These are phyloP conservation scores for Ladona fulva DNA, from an alignment of 1,140 invertebrate species.

Conservation along the genomic window DNA sequence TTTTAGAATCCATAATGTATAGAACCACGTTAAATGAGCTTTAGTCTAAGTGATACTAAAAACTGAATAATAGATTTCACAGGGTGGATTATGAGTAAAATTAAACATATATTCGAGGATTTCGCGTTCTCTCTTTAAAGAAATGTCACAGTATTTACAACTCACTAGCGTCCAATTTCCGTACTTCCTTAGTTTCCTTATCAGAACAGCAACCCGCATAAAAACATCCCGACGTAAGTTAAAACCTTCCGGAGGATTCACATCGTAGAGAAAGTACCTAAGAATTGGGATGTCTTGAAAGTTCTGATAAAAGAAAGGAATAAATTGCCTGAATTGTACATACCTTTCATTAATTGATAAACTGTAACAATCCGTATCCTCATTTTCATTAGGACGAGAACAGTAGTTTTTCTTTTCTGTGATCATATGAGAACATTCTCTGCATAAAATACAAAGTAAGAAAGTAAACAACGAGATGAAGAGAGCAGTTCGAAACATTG, in stretches of 20 bases:
- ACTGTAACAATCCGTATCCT: background rate
- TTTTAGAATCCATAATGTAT: background rate
- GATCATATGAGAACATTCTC: background rate
- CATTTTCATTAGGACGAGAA: background rate
- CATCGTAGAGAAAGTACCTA: conserved; percentile 79
- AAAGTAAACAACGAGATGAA: no score
- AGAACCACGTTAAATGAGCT: no score
- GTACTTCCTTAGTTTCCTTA: conserved; percentile 42
- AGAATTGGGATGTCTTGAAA: background rate
- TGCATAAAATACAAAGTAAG: no score
- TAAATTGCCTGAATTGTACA: background rate
- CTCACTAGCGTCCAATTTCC: conserved; percentile 44
- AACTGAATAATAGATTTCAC: no score
- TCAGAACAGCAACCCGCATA: conserved; percentile 77
- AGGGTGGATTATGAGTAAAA: no score
- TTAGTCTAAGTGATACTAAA: no score
- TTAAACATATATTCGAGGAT: no score
- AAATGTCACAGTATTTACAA: background rate
- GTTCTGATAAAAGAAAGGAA: background rate
- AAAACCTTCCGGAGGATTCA: conserved; percentile 92
- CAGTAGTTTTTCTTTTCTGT: background rate
- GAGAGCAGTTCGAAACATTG: no score
- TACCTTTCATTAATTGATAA: background rate
- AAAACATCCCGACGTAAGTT: conserved; percentile 94
- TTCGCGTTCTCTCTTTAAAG: no score